Conservation (phyloP, 30 jellyfish, hydroid and myxozoan species). For the Phacellophora camtschatica region DNA sequence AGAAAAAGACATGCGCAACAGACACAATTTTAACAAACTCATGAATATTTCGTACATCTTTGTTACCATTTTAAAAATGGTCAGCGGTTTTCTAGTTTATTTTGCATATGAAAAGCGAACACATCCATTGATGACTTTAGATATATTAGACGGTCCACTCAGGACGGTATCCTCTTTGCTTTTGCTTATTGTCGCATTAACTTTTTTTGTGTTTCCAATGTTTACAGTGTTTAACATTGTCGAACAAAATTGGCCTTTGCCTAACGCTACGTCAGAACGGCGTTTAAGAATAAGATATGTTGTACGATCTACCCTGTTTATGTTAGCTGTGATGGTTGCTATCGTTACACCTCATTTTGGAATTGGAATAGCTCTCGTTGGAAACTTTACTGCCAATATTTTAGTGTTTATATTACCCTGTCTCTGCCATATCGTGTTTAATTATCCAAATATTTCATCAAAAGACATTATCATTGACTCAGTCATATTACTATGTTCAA, state of each 20-base stretch:
- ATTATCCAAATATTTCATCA: conserved; percentile 1
- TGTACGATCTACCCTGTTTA: conserved; percentile 20
- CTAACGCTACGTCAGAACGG: not conserved
- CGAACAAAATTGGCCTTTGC: conserved; percentile 66
- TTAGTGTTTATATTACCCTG: conserved; percentile 68
- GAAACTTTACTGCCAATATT: conserved; percentile 71
- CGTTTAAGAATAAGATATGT: not conserved
- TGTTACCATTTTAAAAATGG: conserved; percentile 61
- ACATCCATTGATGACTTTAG: conserved; percentile 66
- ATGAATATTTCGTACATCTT: conserved; percentile 61
- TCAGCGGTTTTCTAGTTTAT: conserved; percentile 75
- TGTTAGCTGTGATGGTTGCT: conserved; percentile 52
- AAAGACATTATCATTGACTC: conserved; percentile 4
- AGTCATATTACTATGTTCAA: conserved; percentile 3
- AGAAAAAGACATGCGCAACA: conserved; percentile 71
- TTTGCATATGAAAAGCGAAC: conserved; percentile 66
- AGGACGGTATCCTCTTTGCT: conserved; percentile 35
- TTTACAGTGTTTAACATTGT: conserved; percentile 77
- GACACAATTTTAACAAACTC: conserved; percentile 37
- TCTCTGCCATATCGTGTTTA: conserved; percentile 47
- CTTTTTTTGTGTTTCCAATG: conserved; percentile 77
- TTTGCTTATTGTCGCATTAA: conserved; percentile 68
- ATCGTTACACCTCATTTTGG: conserved; percentile 80
- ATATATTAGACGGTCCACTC: conserved; percentile 70
- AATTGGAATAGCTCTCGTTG: conserved; percentile 68